Conservation (phyloP, 1,140 invertebrate species). For the Anastrepha obliqua region DNA sequence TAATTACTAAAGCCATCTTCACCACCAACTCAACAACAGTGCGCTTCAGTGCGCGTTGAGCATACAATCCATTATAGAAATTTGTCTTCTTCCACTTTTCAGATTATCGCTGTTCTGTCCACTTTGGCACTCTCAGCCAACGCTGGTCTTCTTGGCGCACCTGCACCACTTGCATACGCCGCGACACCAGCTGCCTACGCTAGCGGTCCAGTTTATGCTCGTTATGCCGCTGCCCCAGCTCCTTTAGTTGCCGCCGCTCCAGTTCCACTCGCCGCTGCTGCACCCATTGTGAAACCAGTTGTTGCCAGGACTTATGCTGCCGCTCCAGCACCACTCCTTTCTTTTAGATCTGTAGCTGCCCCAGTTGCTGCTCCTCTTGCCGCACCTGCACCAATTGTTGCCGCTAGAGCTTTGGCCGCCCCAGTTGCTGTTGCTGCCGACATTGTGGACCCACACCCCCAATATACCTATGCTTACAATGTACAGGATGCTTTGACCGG, state of each 20-base stretch:
- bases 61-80: background rate
- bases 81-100: constrained; percentile 6
- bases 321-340: constrained; percentile 62
- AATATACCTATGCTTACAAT: constrained; percentile 77
- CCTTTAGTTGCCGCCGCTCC: constrained; percentile 58
- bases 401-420: constrained; percentile 59
- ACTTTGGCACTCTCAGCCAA: constrained; percentile 69
- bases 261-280: constrained; percentile 56
- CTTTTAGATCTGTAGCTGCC: constrained; percentile 64
- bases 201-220: constrained; percentile 55
- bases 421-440: constrained; percentile 66
- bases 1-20: too few species aligned
- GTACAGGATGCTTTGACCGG: constrained; percentile 77
- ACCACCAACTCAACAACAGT: background rate
- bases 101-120: constrained; percentile 72
- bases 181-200: constrained; percentile 57
- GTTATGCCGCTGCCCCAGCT: constrained; percentile 60
- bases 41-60: background rate
- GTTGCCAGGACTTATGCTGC: constrained; percentile 59
- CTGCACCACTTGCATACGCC: constrained; percentile 62
- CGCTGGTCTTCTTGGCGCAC: constrained; percentile 64
- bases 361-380: constrained; percentile 58
- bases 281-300: constrained; percentile 57
- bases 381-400: constrained; percentile 57
- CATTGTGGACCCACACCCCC: constrained; percentile 76